Evolutionary conservation across 2,888 invertebrate genomes (phyloP).

Genomic region (Luperina nickerlii): DNA sequence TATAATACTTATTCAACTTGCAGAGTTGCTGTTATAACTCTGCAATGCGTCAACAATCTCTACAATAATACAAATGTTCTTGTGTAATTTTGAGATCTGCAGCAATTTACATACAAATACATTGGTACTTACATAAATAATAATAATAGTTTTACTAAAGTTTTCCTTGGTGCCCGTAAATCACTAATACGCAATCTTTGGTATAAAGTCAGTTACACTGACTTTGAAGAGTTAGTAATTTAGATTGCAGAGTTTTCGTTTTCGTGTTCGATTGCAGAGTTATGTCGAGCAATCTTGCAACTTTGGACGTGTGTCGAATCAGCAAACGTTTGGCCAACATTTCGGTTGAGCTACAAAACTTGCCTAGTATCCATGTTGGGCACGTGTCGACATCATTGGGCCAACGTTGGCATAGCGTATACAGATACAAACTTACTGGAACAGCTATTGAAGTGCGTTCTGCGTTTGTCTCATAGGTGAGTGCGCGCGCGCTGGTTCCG

Average conservation of each 20-base stretch:
- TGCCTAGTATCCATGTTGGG: conserved; percentile 21
- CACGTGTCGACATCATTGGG: conserved; percentile 32
- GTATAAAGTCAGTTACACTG: conserved; percentile 58
- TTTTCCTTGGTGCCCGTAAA: conserved; percentile 18
- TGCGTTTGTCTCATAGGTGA: conserved; percentile 76
- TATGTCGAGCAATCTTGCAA: conserved; percentile 47
- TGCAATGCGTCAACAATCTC: conserved; percentile 36
- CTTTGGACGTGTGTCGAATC: conserved; percentile 24
- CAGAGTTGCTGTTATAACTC: conserved; percentile 55
- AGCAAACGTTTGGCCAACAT: conserved; percentile 42
- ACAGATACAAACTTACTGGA: conserved; percentile 47
- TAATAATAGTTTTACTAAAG: conserved; percentile 20
- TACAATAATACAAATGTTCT: conserved; percentile 32
- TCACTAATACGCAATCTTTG: conserved; percentile 59
- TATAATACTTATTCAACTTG: conserved; percentile 53
- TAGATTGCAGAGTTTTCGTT: conserved; percentile 41
- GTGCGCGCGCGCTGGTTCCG: conserved; percentile 81
- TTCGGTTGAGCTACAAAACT: conserved; percentile 18
- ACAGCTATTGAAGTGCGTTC: conserved; percentile 55
- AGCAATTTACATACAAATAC: conserved; percentile 50
- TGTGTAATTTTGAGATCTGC: conserved; percentile 62
- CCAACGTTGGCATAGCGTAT: conserved; percentile 45
- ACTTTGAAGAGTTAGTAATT: conserved; percentile 37
- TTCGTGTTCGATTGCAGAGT: conserved; percentile 58
- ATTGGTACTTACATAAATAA: conserved; percentile 23